Base-by-base conservation (phyloP, 23 tunicate genomes). In the Halocynthia aurantium region DNA sequence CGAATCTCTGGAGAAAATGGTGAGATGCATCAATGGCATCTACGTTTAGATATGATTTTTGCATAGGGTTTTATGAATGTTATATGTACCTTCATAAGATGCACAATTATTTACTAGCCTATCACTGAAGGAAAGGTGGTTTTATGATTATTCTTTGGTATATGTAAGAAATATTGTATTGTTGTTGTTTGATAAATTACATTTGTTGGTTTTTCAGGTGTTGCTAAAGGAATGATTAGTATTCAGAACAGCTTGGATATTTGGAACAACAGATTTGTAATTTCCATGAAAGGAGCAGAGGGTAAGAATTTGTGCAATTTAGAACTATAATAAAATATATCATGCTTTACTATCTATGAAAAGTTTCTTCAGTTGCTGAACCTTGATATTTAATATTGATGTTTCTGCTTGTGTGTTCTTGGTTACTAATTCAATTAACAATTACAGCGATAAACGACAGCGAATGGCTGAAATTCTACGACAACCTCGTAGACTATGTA, bases 1-100 rank as follows among this genome's bases (percentile, higher is more conserved):
- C 61, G 89, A 75, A 85, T 84, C n/a, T 70, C 76, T 51, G 96
- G 96, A 67, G 96, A 89, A 81, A 89, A 89, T 67, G 96, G 96
- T 84, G 56, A 53, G 77, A 13, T 73, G 10, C 17, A 8, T 4
- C 31, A n/a, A 11, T 50, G 17, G 31, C 13, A n/a, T 17, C 22
- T 68, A 20, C 5, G 22, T n/a, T 68, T 68, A 31, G 44, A 31
- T 31, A 1, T 31, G 44, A 31, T 31, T 31, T 31, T 31, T 31
- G 1, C 44, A 31, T 31, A 31, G 44, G 44, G 44, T 31, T 31
- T 31, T 31, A 31, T 31, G 44, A 31, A 31, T 31, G 44, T 1
- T 31, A 31, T 31, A 31, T 31, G 1, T 31, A 31, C 44, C 1
- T 31, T 31, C 4, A 31, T 31, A 31, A 1, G 44, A 0, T 31